Percentiles rank a stretch among this genome's conserved stretches.
Evolutionary conservation across 64 coral and sea anemone species (phyloP).

Genomic region (Cladopsammia gracilis): DNA sequence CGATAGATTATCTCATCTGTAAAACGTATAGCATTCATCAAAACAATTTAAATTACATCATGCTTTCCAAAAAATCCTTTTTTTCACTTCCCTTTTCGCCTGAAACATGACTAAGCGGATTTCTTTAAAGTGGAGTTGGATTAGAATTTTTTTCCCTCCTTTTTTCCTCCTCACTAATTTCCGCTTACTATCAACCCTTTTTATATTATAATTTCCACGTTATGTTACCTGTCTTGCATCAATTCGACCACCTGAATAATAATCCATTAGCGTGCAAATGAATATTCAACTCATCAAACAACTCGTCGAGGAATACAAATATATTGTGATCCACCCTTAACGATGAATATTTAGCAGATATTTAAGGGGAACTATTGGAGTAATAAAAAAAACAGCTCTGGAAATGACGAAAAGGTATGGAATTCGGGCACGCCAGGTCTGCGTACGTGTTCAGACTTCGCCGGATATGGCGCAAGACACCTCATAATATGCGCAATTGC

Average conservation of each 20-base stretch:
- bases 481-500: constrained; percentile 15
- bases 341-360: too few relatives aligned
- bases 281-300: background rate
- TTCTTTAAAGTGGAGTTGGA: background rate
- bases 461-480: background rate
- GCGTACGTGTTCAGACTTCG: background rate
- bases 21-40: background rate
- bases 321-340: too few relatives aligned
- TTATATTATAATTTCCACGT: background rate
- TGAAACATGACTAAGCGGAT: background rate
- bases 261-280: background rate
- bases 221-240: background rate
- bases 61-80: background rate
- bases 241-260: background rate
- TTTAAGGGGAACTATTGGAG: too few relatives aligned
- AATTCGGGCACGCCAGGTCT: background rate
- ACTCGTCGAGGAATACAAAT: background rate
- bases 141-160: background rate
- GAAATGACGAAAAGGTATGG: background rate
- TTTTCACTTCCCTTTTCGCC: background rate
- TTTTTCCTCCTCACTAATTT: background rate
- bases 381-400: background rate
- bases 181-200: background rate
- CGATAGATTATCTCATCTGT: too few relatives aligned
- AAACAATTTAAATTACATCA: background rate